A percentile compares a stretch with the other conserved stretches of the same genome.
phyloP scores from a whole-genome alignment of 2,113 vertebrate genomes.

The Phrynosoma platyrhinos region DNA sequence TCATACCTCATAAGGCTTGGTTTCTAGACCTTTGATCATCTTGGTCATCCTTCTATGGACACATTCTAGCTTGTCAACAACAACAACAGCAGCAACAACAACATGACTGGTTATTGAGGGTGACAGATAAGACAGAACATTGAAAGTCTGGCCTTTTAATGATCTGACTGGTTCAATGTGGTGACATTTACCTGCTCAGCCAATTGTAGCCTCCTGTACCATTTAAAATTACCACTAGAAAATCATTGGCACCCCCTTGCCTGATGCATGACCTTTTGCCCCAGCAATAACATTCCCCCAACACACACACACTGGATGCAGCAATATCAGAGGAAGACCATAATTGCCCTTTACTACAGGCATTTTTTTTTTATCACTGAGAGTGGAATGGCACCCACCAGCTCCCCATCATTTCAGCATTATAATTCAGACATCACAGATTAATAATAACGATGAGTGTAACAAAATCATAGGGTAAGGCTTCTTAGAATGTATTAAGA shows the following conservation, averaged over 20 bases:
- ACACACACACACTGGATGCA: background rate
- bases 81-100: too few relatives aligned
- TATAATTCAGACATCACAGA: slow-evolving; percentile 29
- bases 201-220: background rate
- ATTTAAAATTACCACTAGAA: background rate
- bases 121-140: too few relatives aligned
- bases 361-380: background rate
- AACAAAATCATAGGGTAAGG: slow-evolving; percentile 21
- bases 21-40: too few relatives aligned
- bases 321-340: background rate
- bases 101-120: too few relatives aligned
- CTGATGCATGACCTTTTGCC: background rate
- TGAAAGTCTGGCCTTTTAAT: background rate
- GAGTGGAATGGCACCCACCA: background rate
- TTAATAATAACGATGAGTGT: slow-evolving; percentile 27
- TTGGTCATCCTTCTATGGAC: too few relatives aligned
- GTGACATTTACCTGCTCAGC: background rate
- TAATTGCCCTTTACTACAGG: background rate
- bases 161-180: background rate
- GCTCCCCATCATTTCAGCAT: background rate
- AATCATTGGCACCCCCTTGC: background rate
- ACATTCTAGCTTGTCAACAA: too few relatives aligned
- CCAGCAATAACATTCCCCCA: background rate
- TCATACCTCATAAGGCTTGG: too few relatives aligned
- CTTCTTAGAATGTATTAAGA: slow-evolving; percentile 42